Evolutionary conservation across 2,888 invertebrate species (phyloP).

Genomic region (Argynnis bischoffii): DNA sequence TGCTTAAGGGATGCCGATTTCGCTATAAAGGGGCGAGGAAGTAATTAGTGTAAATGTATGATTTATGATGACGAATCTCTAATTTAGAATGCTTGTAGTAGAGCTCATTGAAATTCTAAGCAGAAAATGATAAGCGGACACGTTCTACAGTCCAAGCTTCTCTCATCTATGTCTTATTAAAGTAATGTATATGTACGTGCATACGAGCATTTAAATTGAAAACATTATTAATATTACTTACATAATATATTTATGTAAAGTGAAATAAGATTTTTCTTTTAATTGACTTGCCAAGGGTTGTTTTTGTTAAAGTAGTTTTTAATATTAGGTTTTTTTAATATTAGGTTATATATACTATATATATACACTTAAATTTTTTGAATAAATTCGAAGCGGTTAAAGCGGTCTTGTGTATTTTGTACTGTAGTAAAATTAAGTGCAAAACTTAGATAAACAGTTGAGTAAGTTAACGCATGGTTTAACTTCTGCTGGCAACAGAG

Average conservation of each 20-base stretch:
- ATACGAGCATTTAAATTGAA: background rate
- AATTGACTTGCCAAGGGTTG: no score
- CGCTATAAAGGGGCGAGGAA: no score
- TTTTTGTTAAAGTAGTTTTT: no score
- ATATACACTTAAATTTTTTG: no score
- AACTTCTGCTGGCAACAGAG: slow-evolving; percentile 11
- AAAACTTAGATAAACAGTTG: slow-evolving; percentile 27
- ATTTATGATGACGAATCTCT: background rate
- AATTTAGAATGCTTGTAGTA: background rate
- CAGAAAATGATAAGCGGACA: slow-evolving; percentile 25
- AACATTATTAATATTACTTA: background rate
- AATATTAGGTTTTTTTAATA: no score
- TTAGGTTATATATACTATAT: no score
- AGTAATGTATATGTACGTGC: background rate
- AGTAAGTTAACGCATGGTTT: slow-evolving; percentile 29
- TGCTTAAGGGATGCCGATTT: no score
- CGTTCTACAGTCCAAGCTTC: slow-evolving; percentile 5
- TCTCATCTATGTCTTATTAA: background rate
- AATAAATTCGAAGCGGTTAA: background rate
- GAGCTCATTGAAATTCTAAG: slow-evolving; percentile 25
- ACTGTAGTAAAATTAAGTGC: slow-evolving; percentile 13
- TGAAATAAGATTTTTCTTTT: no score
- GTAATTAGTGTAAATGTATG: no score
- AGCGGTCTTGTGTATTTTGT: slow-evolving; percentile 7
- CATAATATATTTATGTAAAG: no score